Conservation (phyloP, 1,140 invertebrate species). For the Acromyrmex charruanus region DNA sequence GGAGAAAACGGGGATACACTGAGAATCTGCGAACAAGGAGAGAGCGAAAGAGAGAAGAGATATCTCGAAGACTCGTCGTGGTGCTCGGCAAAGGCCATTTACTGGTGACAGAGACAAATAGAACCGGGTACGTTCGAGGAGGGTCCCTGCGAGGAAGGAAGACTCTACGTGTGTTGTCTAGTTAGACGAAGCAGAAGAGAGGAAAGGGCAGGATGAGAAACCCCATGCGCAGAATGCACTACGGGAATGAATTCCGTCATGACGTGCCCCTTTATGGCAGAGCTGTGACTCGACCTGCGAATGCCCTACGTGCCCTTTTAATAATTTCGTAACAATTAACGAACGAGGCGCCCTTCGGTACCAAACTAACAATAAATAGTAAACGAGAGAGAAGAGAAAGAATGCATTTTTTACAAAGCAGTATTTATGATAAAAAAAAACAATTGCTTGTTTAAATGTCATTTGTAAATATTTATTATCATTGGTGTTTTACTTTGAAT, state of each 20-base stretch:
- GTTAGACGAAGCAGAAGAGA: constrained; percentile 63
- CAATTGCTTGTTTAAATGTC: not conserved
- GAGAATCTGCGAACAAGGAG: constrained; percentile 12
- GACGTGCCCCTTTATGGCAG: constrained; percentile 56
- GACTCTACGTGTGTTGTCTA: constrained; percentile 62
- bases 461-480: not conserved
- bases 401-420: not conserved
- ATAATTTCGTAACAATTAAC: constrained; percentile 73
- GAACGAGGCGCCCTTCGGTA: constrained; percentile 26
- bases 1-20: constrained; percentile 54
- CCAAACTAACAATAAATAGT: not conserved
- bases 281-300: constrained; percentile 47
- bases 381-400: constrained; percentile 4
- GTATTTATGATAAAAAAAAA: not conserved
- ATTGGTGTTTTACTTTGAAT: not conserved
- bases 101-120: constrained; percentile 79
- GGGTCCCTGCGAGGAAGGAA: constrained; percentile 26
- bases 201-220: constrained; percentile 56
- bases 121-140: constrained; percentile 70
- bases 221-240: constrained; percentile 52
- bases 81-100: constrained; percentile 75
- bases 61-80: constrained; percentile 58
- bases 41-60: constrained; percentile 30
- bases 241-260: constrained; percentile 73
- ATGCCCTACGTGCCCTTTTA: constrained; percentile 17